Evolutionary conservation across 2,888 invertebrate genomes (phyloP), one percentile per base, ranked within the genome.

Genomic region (Orthosia cruda): DNA sequence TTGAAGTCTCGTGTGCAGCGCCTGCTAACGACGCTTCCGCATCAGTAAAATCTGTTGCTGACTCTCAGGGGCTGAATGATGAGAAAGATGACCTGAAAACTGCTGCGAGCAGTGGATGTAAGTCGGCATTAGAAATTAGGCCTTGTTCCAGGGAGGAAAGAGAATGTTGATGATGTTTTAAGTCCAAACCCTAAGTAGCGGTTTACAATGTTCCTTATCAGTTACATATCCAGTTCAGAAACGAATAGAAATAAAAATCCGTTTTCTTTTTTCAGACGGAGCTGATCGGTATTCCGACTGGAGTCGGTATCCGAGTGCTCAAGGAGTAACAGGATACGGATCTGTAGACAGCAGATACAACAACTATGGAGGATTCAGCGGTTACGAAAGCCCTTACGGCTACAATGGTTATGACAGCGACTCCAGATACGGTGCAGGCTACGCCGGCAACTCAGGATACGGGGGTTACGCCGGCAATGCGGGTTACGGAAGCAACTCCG

Each of bases 61-160:
- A 85, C 62, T 73, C 87, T 49, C 76, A 80, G 65, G 69, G 74
- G 23, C 57, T 83, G 18, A 74, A 77, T 15, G 83, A 86, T 58
- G 87, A 90, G 68, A 90, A 89, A n/a, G 89, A 89, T 70, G 96
- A 96, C 81, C 89, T 96, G 54, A 93, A 93, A 84, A 87, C 94
- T 20, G 95, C 93, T 50, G 95, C 95, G 3, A 96, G 95, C 81
- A 90, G 89, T 80, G 89, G 92, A 80, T 93, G 96, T 96, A 92
- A 89, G 95, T 91, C 81, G 2, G 3, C 49, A 61, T 45, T 52
- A 26, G 15, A 9, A 20, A 45, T 20, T 20, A 20, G 4, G 18
- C n/a, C 4, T 4, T 15, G 16, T 5, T 16, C 13, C 49, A 55
- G 0, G 32, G 32, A 32, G 32, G 32, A 5, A 32, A 32, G 32